These are phyloP conservation scores for Phalacrocorax carbo DNA, from an alignment of 2,113 vertebrate genomes.

Conservation along the genomic window DNA sequence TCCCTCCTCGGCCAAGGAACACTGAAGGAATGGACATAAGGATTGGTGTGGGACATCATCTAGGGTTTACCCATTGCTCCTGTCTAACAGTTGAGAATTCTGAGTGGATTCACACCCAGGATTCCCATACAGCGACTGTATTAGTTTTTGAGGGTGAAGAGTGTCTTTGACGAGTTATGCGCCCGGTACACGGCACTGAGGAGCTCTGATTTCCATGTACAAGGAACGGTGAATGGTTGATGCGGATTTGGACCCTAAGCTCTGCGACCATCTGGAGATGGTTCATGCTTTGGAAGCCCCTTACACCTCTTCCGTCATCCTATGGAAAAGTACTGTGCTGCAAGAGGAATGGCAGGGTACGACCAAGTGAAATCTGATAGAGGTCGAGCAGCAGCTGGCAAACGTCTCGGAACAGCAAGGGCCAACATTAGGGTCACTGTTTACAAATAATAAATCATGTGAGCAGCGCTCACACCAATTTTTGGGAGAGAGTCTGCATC, in stretches of 20 bases:
- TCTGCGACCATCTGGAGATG: not conserved
- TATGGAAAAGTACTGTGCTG: not conserved
- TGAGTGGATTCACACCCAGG: not conserved
- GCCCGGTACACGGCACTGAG: not conserved
- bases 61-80: not conserved
- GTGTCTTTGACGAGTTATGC: not conserved
- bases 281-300: not conserved
- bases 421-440: not conserved
- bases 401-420: constrained; percentile 18
- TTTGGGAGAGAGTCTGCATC: constrained; percentile 1
- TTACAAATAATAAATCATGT: constrained; percentile 37
- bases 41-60: not conserved
- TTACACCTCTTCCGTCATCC: not conserved
- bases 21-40: not conserved
- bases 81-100: not conserved
- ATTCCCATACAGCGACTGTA: not conserved
- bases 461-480: not conserved
- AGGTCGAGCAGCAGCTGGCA: not conserved
- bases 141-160: not conserved
- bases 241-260: not conserved
- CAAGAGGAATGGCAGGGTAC: not conserved
- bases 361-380: not conserved
- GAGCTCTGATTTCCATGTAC: not conserved
- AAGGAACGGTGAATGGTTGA: rapidly evolving
- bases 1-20: not conserved